phyloP scores from a whole-genome alignment of 2,797 vertebrate genomes.

The Lophotriccus pileatus region DNA sequence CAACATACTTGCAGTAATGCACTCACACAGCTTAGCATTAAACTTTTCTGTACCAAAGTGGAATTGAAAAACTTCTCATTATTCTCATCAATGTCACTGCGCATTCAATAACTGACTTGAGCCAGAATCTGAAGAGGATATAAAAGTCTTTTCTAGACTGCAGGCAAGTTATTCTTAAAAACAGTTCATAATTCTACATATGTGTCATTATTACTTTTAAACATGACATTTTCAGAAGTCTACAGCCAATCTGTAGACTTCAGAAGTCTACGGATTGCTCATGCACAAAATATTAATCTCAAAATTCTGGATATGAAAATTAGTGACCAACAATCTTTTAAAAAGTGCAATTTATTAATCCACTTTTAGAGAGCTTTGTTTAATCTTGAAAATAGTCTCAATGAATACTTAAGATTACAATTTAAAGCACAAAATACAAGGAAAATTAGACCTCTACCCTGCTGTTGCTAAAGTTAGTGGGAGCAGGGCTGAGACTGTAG shows the following conservation, averaged over 20 bases:
- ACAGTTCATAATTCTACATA: not conserved
- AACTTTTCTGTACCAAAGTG: conserved; percentile 46
- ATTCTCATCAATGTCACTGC: conserved; percentile 22
- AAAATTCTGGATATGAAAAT: not conserved
- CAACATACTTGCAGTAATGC: conserved; percentile 68
- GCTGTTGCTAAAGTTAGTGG: not conserved
- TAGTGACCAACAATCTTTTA: not conserved
- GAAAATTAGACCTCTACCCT: not conserved
- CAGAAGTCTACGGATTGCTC: not conserved
- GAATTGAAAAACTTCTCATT: conserved; percentile 5
- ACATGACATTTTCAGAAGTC: not conserved
- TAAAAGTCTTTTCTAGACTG: not conserved
- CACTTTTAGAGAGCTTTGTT: not conserved
- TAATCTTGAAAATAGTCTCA: not conserved
- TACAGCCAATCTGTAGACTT: not conserved
- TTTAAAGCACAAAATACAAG: not conserved
- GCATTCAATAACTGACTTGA: not conserved
- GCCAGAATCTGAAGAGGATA: not conserved
- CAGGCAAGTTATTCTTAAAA: not conserved
- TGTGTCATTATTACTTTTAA: not conserved
- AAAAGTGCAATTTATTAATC: not conserved
- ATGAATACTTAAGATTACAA: not conserved
- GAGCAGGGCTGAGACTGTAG: not conserved
- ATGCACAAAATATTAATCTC: not conserved
- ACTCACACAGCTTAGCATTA: conserved; percentile 29